Percentiles rank a stretch among this genome's conserved stretches.
Conservation (phyloP, 2,797 vertebrate genomes). For the Spinus pinus region DNA sequence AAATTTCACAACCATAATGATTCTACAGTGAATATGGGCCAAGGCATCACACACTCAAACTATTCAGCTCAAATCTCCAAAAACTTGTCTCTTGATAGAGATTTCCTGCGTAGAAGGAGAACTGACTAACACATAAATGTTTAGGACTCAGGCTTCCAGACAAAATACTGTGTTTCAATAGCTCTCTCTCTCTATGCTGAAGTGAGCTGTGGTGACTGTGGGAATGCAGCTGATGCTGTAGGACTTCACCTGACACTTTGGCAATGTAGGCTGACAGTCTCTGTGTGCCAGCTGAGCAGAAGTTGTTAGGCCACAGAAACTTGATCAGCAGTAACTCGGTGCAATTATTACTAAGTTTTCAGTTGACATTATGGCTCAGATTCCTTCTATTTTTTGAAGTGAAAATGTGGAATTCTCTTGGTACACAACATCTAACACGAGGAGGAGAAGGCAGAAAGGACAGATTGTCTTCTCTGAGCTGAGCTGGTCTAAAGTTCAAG, state of each 20-base stretch:
- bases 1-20: neutral
- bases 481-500: slow-evolving; percentile 3
- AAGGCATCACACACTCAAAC: neutral
- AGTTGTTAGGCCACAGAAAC: neutral
- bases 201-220: neutral
- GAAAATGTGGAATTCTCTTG: neutral
- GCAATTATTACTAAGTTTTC: neutral
- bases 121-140: neutral
- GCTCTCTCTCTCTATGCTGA: neutral
- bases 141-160: neutral
- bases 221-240: neutral
- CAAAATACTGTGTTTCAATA: neutral
- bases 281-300: neutral
- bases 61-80: neutral
- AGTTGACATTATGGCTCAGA: neutral
- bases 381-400: neutral
- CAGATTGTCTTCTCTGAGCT: neutral
- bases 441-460: neutral
- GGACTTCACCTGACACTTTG: neutral
- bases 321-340: neutral
- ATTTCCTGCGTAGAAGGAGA: neutral
- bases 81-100: neutral
- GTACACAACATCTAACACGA: neutral
- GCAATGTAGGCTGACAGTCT: neutral
- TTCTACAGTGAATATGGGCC: neutral